Conservation (phyloP, 2,797 vertebrate genomes). For the Myripristis jacobus region DNA sequence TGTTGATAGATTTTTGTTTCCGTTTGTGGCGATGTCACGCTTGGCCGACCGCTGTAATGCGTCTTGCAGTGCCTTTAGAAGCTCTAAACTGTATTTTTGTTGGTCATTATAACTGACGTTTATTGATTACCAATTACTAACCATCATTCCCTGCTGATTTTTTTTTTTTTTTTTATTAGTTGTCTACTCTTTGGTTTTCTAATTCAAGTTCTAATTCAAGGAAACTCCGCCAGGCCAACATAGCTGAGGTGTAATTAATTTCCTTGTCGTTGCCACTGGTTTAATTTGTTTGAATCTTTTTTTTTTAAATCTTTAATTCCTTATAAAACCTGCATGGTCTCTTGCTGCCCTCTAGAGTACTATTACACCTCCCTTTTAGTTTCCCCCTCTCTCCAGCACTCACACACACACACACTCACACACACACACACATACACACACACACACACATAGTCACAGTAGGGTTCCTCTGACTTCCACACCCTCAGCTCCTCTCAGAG, state of each 20-base stretch:
- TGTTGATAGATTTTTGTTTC: background rate
- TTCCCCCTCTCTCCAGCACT: background rate
- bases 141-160: background rate
- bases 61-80: background rate
- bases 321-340: conserved; percentile 64
- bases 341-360: conserved; percentile 82
- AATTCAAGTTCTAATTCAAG: background rate
- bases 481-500: background rate
- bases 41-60: background rate
- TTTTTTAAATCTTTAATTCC: background rate
- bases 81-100: background rate
- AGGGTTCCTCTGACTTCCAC: background rate
- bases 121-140: background rate
- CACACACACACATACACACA: background rate
- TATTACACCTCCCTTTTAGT: conserved; percentile 18
- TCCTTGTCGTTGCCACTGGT: background rate
- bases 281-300: background rate
- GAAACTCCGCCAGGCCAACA: background rate
- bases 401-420: conserved; percentile 7
- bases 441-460: conserved; percentile 1
- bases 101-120: background rate
- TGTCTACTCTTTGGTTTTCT: background rate
- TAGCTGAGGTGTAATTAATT: background rate
- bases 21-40: background rate
- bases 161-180: too few relatives aligned